A percentile compares a stretch with the other conserved stretches of the same genome.
Conservation (phyloP, 2,888 invertebrate genomes). For the Scelioninae gen. 2 region DNA sequence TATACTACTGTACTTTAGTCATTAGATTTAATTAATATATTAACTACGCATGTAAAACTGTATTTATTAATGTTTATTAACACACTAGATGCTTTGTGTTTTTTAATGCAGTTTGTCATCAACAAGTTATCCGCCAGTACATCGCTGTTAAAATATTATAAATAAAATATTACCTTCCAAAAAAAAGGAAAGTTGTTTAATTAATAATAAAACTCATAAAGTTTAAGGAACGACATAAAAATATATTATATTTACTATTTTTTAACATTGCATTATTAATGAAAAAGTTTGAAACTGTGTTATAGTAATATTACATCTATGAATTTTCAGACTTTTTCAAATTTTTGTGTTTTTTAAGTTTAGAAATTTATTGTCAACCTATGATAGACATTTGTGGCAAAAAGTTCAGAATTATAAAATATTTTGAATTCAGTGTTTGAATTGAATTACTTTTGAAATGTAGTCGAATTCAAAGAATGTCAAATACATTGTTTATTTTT, state of each 20-base stretch:
- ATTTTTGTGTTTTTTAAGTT: constrained; percentile 9
- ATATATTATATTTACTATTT: background rate
- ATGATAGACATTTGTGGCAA: constrained; percentile 21
- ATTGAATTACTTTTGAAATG: background rate
- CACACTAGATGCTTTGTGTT: constrained; percentile 18
- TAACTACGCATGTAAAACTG: constrained; percentile 36
- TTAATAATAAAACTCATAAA: no score
- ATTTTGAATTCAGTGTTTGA: background rate
- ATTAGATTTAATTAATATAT: constrained; percentile 18
- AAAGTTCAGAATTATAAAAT: constrained; percentile 31
- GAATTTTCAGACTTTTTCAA: constrained; percentile 4
- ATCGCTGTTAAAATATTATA: constrained; percentile 4
- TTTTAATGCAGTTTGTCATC: constrained; percentile 15
- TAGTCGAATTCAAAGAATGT: no score
- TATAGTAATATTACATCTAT: no score
- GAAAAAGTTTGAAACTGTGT: no score
- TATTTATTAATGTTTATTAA: constrained; percentile 11
- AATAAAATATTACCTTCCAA: no score
- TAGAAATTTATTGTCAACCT: constrained; percentile 28
- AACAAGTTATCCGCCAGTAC: constrained; percentile 1
- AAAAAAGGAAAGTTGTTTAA: no score
- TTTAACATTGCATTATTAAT: no score
- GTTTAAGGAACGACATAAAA: no score
- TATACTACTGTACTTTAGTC: constrained; percentile 1
- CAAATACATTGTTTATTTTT: no score